These are phyloP conservation scores for Zosterops borbonicus DNA, from an alignment of 2,113 vertebrate genomes.

Conservation along the genomic window DNA sequence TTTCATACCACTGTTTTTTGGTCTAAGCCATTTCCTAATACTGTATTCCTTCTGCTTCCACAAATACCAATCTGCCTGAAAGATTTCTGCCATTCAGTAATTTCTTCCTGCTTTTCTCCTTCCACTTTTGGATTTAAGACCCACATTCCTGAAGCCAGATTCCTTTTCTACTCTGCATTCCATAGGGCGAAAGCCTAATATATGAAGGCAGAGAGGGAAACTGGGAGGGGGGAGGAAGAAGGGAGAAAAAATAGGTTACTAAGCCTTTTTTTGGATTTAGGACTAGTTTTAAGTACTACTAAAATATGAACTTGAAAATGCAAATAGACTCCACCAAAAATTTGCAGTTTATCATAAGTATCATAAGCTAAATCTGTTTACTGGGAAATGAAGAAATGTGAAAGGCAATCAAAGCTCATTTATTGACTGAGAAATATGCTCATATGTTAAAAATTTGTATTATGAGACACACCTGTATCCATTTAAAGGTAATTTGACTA, in stretches of 20 bases:
- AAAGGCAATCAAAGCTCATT: conserved; percentile 34
- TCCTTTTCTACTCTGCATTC: conserved; percentile 1
- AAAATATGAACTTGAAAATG: neutral
- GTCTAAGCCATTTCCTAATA: neutral
- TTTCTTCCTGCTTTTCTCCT: neutral
- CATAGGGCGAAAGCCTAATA: neutral
- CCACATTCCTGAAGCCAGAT: neutral
- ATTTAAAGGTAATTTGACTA: conserved; percentile 54
- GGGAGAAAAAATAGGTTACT: neutral
- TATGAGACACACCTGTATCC: conserved; percentile 45
- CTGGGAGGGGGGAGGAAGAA: neutral
- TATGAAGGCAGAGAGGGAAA: neutral
- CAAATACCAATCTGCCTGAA: neutral
- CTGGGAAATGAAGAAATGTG: neutral
- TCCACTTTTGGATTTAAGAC: neutral
- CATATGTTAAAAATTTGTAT: conserved; percentile 6
- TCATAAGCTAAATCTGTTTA: neutral
- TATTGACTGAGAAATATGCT: conserved; percentile 7
- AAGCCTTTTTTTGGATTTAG: neutral
- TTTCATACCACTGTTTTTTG: neutral
- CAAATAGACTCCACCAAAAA: neutral
- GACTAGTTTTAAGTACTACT: neutral
- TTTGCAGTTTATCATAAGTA: neutral
- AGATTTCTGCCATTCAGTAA: neutral
- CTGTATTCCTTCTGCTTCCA: neutral